Evolutionary conservation across 2,113 vertebrate genomes (phyloP).

Genomic region (Rattus rattus): DNA sequence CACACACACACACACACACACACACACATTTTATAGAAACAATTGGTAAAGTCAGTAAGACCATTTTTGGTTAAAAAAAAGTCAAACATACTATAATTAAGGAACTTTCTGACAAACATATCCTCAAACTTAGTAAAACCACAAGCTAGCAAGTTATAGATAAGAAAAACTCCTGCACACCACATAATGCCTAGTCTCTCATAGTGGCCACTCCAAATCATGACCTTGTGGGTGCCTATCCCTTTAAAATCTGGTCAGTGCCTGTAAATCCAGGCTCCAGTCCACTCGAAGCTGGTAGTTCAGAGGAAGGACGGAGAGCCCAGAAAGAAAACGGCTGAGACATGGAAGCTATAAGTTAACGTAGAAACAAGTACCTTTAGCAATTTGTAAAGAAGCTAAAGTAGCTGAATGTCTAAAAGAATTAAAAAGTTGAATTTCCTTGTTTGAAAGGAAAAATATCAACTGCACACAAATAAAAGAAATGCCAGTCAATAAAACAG

Average conservation of each 20-base stretch:
- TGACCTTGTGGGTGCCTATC: neutral
- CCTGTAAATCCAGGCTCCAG: neutral
- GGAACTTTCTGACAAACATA: neutral
- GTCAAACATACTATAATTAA: neutral
- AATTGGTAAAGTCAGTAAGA: neutral
- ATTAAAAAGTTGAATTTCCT: constrained; percentile 46
- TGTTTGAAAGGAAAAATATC: constrained; percentile 41
- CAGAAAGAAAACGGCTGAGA: constrained; percentile 15
- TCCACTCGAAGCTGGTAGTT: neutral
- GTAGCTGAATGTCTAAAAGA: neutral
- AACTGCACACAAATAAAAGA: constrained; percentile 36
- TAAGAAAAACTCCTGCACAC: neutral
- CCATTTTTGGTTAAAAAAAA: constrained; percentile 5
- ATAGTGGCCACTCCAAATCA: neutral
- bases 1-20: too few relatives aligned
- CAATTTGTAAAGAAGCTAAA: neutral
- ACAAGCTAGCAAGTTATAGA: constrained; percentile 16
- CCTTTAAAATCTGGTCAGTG: neutral
- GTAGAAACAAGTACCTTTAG: neutral
- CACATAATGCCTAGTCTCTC: neutral
- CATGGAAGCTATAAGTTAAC: neutral
- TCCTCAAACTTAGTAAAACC: constrained; percentile 1
- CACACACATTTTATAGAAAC: neutral
- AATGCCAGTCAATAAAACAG: constrained; percentile 44
- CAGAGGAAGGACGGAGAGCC: neutral